Base-by-base conservation (phyloP, 2,888 invertebrate genomes). In the Stenolophus ochropezus region DNA sequence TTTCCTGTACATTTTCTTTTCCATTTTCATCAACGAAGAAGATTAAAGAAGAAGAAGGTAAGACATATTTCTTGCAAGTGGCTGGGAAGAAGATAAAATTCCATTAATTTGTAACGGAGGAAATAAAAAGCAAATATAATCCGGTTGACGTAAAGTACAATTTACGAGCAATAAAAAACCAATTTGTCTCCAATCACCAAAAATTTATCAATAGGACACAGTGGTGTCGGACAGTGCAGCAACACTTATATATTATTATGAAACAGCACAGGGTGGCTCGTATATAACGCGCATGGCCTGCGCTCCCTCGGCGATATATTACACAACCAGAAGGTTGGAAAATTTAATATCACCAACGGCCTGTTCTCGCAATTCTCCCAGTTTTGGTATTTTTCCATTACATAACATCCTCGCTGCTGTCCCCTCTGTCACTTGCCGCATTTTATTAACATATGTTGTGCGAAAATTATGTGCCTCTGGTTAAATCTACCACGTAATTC, bases 301-400 rank as follows among this genome's bases (percentile, higher is more conserved):
- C 73, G 53, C 74, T 58, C 73, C 42, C 58, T 58, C 75, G 85
- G 86, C 88, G 86, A 89, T 89, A 88, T 87, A 88, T 89, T 88
- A 88, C 88, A 86, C 85, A 86, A 86, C 88, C 89, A 89, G 88
- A 89, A 89, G 88, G 88, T 88, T 87, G 88, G 89, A 89, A 89
- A 89, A 89, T 89, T 89, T 89, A 89, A 89, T 89, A 89, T 89
- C 88, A 87, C 87, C 88, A 87, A 87, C 87, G 80, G 74, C 86
- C 86, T 86, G 87, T 87, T 85, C 85, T 86, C 87, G 87, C 87
- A 88, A 87, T 88, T 88, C 87, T 87, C 88, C 83, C 87, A 88
- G 87, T 88, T 88, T 88, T 87, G 87, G 88, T 88, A 88, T 89
- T 89, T 89, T 89, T 89, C 88, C 88, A 88, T 89, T 89, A 88